Evolutionary conservation across 2,113 vertebrate species (phyloP), one percentile per base, ranked within the genome.

Genomic region (Alligator sinensis): DNA sequence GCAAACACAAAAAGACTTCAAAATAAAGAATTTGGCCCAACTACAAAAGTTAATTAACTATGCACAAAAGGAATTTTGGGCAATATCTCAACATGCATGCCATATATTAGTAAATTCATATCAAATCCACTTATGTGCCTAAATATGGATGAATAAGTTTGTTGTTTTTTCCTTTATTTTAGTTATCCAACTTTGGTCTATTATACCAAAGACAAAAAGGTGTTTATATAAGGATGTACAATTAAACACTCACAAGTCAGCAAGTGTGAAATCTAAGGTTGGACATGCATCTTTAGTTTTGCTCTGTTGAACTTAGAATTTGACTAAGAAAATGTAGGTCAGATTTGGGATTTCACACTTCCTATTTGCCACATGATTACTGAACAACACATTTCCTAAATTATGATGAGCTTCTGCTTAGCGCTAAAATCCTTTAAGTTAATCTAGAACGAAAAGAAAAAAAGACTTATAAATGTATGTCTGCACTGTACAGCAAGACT

Each of bases 41-140:
- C 83, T 5, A 54, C 2, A 77, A 68, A 4, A 47, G 47, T 47
- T 47, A 47, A 47, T 47, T 47, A 47, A 47, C 47, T 47, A 47
- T 47, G 47, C 47, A 47, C 47, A 47, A 47, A 1, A 68, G 10
- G 10, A 87, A 30, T 15, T 1, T 55, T 3, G 2, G 11, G 4
- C 6, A 75, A 4, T 0, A 75, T 34, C 24, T 68, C 6, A 2
- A 80, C 47, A 47, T 27, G 10, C 21, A 54, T 15, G 7, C 47
- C 5, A 7, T 28, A 55, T 1, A 22, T 2, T 18, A 63, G 82
- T 15, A 10, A 60, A 24, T 75, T 86, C 74, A 30, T 17, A 68
- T 9, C 30, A 22, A 68, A 30, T 22, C 2, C 11, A 13, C 16
- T 38, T 86, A 78, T n/a, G 1, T 62, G 47, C 30, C 4, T 19